Evolutionary conservation across 2,797 vertebrate genomes (phyloP).

Genomic region (Anguilla marmorata): DNA sequence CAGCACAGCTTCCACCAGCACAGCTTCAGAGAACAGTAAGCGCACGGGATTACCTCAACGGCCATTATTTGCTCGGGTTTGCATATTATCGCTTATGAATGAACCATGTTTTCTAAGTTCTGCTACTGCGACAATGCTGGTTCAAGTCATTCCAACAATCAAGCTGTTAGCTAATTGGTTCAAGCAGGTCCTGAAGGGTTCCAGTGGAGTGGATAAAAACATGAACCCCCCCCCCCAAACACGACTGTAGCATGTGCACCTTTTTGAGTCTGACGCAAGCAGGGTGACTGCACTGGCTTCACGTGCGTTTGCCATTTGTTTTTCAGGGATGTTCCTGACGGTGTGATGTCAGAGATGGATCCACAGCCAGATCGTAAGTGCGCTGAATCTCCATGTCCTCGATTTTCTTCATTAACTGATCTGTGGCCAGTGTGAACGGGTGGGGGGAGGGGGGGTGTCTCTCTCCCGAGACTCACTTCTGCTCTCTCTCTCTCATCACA

Average conservation of each 20-base stretch:
- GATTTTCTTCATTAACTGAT: conserved; percentile 30
- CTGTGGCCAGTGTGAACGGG: neutral
- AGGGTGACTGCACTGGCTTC: neutral
- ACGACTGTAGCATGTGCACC: neutral
- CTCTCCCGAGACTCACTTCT: neutral
- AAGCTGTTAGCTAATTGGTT: neutral
- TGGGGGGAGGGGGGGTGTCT: neutral
- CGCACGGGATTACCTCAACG: neutral
- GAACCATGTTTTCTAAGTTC: neutral
- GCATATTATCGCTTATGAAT: neutral
- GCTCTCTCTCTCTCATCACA: conserved; percentile 45
- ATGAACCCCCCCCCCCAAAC: neutral
- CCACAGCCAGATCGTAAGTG: conserved; percentile 57
- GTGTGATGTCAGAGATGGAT: conserved; percentile 28
- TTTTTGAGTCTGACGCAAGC: neutral
- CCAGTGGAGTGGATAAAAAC: neutral
- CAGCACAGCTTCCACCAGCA: conserved; percentile 29
- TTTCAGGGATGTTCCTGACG: conserved; percentile 41
- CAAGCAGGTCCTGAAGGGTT: neutral
- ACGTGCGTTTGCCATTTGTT: conserved; percentile 1
- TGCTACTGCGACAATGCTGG: neutral
- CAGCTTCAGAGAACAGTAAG: conserved; percentile 47
- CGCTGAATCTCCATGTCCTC: neutral
- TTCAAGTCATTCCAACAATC: neutral
- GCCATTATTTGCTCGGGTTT: neutral